Evolutionary conservation across 2,797 vertebrate genomes (phyloP).

Genomic region (Lates japonicus): DNA sequence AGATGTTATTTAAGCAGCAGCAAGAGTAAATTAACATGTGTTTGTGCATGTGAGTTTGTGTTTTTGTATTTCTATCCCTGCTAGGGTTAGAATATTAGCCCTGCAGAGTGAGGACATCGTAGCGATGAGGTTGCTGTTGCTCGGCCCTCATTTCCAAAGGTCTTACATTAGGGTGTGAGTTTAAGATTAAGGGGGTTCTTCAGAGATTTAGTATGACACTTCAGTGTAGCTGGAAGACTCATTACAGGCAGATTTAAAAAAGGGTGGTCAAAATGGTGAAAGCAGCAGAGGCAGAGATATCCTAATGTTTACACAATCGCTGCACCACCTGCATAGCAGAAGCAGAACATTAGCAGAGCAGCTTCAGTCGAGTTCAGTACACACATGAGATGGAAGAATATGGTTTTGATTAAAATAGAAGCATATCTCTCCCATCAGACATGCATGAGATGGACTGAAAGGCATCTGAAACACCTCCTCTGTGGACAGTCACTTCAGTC

Average conservation of each 20-base stretch:
- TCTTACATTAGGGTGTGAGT: conserved; percentile 15
- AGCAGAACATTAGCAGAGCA: too few relatives aligned
- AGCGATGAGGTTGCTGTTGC: conserved; percentile 17
- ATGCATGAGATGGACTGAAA: background rate
- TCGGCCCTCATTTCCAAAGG: conserved; percentile 1
- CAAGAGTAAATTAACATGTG: conserved; percentile 9
- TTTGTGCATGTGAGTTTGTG: conserved; percentile 3
- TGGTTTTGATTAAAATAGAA: too few relatives aligned
- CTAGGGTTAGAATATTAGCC: conserved; percentile 11
- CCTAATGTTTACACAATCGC: background rate
- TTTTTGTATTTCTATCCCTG: conserved; percentile 2
- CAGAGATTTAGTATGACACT: background rate
- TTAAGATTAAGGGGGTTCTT: conserved; percentile 6
- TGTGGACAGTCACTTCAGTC: background rate
- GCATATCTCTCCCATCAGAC: background rate
- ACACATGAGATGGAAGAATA: too few relatives aligned
- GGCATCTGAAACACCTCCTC: background rate
- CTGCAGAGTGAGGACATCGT: background rate
- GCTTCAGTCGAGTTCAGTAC: too few relatives aligned
- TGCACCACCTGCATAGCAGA: background rate
- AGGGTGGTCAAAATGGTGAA: background rate
- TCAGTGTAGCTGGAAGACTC: conserved; percentile 4
- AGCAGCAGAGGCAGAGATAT: background rate
- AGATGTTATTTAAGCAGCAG: conserved; percentile 51
- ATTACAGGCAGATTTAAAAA: background rate